Conservation (phyloP, 92 coral and sea anemone species). For the Nematostella vectensis region DNA sequence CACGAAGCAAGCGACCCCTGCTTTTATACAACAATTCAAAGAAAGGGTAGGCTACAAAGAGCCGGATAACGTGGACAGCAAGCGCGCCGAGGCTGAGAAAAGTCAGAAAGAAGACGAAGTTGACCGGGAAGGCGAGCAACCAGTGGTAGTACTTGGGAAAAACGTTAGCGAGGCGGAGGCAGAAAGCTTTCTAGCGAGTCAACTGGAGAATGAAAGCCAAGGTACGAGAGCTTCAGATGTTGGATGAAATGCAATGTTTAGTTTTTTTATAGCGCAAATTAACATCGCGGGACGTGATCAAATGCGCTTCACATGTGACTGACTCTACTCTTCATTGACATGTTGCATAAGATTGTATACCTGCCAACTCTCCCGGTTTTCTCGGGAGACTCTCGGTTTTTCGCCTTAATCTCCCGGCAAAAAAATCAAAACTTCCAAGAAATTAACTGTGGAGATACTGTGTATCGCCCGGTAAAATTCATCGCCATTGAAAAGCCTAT, state of each 20-base stretch:
- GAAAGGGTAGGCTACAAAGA: conserved; percentile 85
- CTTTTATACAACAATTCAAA: conserved; percentile 80
- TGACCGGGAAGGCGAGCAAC: conserved; percentile 76
- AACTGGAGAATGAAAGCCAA: conserved; percentile 23
- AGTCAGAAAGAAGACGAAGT: conserved; percentile 38
- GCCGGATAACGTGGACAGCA: conserved; percentile 60
- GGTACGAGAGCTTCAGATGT: not conserved
- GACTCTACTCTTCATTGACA: too few relatives aligned
- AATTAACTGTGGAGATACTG: too few relatives aligned
- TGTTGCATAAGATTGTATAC: too few relatives aligned
- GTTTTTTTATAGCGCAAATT: not conserved
- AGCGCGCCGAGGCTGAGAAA: conserved; percentile 42
- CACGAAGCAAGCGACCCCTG: conserved; percentile 69
- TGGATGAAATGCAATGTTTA: not conserved
- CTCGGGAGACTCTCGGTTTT: too few relatives aligned
- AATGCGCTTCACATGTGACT: too few relatives aligned
- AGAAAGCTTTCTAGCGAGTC: conserved; percentile 28
- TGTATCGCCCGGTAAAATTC: too few relatives aligned
- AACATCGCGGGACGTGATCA: too few relatives aligned
- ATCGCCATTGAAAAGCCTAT: too few relatives aligned
- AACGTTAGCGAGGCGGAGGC: conserved; percentile 79
- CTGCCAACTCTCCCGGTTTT: too few relatives aligned
- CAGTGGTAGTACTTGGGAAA: conserved; percentile 66
- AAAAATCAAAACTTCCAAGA: too few relatives aligned
- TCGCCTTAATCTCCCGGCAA: too few relatives aligned